Evolutionary conservation across 1,140 invertebrate species (phyloP), one percentile per base, ranked within the genome.

Genomic region (Sarcophaga peregrina): DNA sequence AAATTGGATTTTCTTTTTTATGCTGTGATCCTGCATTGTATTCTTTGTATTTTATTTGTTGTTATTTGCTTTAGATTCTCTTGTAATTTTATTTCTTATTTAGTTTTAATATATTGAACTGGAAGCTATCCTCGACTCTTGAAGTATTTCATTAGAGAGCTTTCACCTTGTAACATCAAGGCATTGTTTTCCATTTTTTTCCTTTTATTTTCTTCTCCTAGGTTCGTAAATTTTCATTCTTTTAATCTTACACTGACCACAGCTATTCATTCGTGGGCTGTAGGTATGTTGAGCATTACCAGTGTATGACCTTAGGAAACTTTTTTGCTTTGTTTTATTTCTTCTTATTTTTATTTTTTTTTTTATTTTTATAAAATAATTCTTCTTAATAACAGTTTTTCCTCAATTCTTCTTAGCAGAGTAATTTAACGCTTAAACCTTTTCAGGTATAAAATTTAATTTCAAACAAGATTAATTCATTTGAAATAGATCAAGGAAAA

Each of bases 1-100:
- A 68, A 68, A 68, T 25, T 68, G 17, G 62, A 20, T 20, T 68
- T 68, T 68, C n/a, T n/a, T n/a, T n/a, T n/a, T n/a, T n/a, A n/a
- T n/a, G n/a, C n/a, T n/a, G n/a, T n/a, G n/a, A n/a, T n/a, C n/a
- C n/a, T n/a, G n/a, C n/a, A n/a, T n/a, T n/a, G n/a, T n/a, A n/a
- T n/a, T n/a, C n/a, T n/a, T n/a, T n/a, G n/a, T n/a, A n/a, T n/a
- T n/a, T n/a, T n/a, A n/a, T n/a, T n/a, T n/a, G 17, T 68, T 68
- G 13, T 68, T 3, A 68, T 68, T 68, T 68, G 20, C 58, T 20
- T 68, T 20, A 68, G 58, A 68, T 68, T 68, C n/a, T n/a, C 17
- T 68, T 68, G 58, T 68, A 68, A 68, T 68, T 17, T 62, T 62
- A 17, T 62, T 62, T 50, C 20, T 68, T 68, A 68, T 68, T 68